phyloP scores from a whole-genome alignment of 2,113 vertebrate genomes.

The Tenebrosternarchus preto region DNA sequence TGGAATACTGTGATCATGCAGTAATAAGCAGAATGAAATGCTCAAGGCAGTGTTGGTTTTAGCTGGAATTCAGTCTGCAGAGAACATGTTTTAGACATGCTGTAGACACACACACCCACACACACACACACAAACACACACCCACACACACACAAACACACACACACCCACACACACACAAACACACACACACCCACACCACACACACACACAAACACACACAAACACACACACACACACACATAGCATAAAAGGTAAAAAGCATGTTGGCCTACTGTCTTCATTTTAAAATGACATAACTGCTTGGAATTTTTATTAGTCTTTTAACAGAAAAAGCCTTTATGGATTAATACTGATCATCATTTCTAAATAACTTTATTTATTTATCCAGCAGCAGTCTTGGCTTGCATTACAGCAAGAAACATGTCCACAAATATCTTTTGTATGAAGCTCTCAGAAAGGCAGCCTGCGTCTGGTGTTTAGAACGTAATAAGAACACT shows the following conservation, averaged over 20 bases:
- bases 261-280: background rate
- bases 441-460: background rate
- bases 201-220: background rate
- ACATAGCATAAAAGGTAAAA: background rate
- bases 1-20: slow-evolving; percentile 35
- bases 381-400: background rate
- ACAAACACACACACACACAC: background rate
- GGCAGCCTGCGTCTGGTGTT: background rate
- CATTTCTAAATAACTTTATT: background rate
- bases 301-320: background rate
- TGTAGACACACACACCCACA: too few relatives aligned
- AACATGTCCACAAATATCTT: background rate
- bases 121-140: background rate
- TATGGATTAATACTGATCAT: background rate
- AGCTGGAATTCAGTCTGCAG: background rate
- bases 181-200: background rate
- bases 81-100: background rate
- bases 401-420: background rate
- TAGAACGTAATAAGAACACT: background rate
- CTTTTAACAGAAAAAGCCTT: background rate
- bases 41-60: background rate
- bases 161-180: background rate
- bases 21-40: background rate
- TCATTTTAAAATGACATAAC: slow-evolving; percentile 17
- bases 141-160: background rate